These are phyloP conservation scores for Oceanites oceanicus DNA, from an alignment of 2,113 vertebrate genomes.

Conservation along the genomic window DNA sequence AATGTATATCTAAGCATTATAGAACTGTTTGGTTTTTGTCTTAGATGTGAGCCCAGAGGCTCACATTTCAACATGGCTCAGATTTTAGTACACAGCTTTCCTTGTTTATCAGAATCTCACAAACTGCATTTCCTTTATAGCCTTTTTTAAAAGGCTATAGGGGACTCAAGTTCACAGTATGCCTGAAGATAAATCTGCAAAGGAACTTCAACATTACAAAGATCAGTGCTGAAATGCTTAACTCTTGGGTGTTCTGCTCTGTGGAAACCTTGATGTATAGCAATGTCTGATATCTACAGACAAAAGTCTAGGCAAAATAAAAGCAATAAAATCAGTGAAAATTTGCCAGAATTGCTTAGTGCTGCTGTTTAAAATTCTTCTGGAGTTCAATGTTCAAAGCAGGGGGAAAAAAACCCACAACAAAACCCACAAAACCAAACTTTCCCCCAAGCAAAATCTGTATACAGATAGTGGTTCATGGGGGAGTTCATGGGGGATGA, in stretches of 20 bases:
- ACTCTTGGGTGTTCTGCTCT: neutral
- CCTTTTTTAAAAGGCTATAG: neutral
- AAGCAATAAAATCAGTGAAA: neutral
- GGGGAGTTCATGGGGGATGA: neutral
- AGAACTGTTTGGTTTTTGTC: neutral
- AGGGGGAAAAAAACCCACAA: neutral
- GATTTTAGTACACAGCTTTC: neutral
- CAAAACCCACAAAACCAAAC: neutral
- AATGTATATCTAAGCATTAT: neutral
- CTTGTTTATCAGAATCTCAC: neutral
- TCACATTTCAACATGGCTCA: neutral
- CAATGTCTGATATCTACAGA: neutral
- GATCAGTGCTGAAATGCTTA: constrained; percentile 3
- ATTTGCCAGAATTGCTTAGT: neutral
- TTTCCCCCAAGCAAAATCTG: neutral
- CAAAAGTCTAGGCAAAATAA: neutral
- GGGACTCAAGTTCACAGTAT: neutral
- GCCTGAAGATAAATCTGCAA: constrained; percentile 27
- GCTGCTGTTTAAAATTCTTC: neutral
- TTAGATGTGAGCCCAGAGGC: neutral
- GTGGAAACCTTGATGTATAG: neutral
- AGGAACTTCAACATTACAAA: neutral
- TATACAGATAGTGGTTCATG: neutral
- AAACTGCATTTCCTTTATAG: constrained; percentile 4
- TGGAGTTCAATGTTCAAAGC: neutral